Evolutionary conservation across 1,140 invertebrate species (phyloP), one percentile per base, ranked within the genome.

Genomic region (Drosophila prosaltans): DNA sequence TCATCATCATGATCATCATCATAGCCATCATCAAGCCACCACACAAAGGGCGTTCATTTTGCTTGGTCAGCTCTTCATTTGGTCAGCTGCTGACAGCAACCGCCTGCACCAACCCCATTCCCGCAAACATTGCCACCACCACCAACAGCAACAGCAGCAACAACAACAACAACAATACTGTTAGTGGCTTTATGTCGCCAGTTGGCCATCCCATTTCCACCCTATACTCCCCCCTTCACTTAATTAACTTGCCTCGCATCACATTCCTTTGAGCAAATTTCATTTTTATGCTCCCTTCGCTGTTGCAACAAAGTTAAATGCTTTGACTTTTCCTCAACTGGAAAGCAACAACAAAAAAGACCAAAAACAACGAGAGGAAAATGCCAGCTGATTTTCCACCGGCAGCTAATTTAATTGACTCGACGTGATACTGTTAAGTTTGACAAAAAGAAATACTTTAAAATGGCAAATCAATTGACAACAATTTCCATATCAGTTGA

Each of bases 221-320:
- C 69, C 6, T 36, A 36, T 40, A 45, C 67, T 64, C 67, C 64
- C 72, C 63, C 60, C 57, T 63, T 69, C 64, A 48, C 58, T 88
- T 88, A 88, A 88, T 88, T 88, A 88, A 88, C 83, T 83, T 82
- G 83, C 72, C 79, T 76, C 76, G 58, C 61, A 71, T 72, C 68
- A 58, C 36, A 55, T 51, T 84, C 80, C 84, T 89, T 88, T 89
- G 77, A 88, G 69, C 84, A 66, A 55, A 74, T 75, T 89, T 74
- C 75, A 69, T 78, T 78, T 80, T 80, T 74, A 70, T 78, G 69
- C 77, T 72, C 39, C 48, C 43, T 30, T 28, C 41, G 61, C 43
- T 45, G 57, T 54, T 69, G 54, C 65, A 68, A 60, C 63, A 82
- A 82, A 79, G 82, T 83, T 83, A 88, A 86, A 83, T 55, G 80